Base-by-base conservation (phyloP, 2,797 vertebrate species). In the Enteromius paludinosus region DNA sequence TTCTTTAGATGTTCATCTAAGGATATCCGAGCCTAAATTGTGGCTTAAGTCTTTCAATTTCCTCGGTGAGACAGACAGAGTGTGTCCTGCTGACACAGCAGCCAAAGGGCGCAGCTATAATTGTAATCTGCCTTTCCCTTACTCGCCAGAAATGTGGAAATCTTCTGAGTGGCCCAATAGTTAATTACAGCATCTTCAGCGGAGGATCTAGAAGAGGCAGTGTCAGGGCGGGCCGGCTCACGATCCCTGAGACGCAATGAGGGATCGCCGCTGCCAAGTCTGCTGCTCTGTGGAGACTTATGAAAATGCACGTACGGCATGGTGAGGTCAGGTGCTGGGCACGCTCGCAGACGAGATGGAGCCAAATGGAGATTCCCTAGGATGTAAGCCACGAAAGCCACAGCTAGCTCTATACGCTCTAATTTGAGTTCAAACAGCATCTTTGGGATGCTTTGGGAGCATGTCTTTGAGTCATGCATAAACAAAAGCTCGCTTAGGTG, bases 101-200 rank as follows among this genome's bases (percentile, higher is more conserved):
- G 78, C 86, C 41, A 66, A 59, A 89, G 88, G 90, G 89, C 66
- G 87, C 90, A 87, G 90, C 90, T 93, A 90, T 93, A 95, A 95
- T 94, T 94, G 92, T 79, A 82, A 90, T 86, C 89, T 91, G 89
- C 91, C 93, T 93, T 90, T 83, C 81, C 92, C 92, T 85, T 89
- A 81, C 90, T 92, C 89, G 92, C 91, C 89, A 93, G 88, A 94
- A 92, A 86, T 88, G 89, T 66, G 64, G 86, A 92, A 90, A 93
- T 91, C 92, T 92, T 90, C 88, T 83, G 88, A 92, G 87, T 86
- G 86, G 81, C 92, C 92, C 91, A 93, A 92, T 91, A 80, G 92
- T 88, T 94, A 94, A 95, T 95, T 95, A 94, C 89, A 92, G 91
- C 92, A 93, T 94, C 93, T 94, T 93, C 88, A 92, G 89, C 87